A percentile compares a stretch with the other conserved stretches of the same genome.
Evolutionary conservation across 2,797 vertebrate species (phyloP).

Genomic region (Lindbergichthys nudifrons): DNA sequence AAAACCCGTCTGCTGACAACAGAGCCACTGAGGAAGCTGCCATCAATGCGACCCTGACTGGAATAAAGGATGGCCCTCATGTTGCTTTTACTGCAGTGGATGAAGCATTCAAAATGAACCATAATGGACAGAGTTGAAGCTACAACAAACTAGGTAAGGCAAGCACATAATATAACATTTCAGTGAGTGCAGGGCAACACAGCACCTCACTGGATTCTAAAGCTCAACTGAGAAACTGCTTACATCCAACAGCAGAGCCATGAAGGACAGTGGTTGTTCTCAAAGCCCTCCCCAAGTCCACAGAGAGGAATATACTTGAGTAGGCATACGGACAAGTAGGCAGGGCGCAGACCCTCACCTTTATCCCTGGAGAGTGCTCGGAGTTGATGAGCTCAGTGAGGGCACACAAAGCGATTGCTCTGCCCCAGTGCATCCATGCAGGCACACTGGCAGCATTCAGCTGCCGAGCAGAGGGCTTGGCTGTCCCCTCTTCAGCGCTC

Average conservation of each 20-base stretch:
- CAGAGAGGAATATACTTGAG: conserved; percentile 45
- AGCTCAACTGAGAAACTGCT: conserved; percentile 55
- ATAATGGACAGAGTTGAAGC: conserved; percentile 12
- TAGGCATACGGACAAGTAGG: conserved; percentile 37
- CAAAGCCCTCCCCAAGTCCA: conserved; percentile 42
- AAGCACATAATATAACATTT: conserved; percentile 13
- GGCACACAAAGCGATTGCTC: conserved; percentile 68
- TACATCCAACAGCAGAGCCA: conserved; percentile 55
- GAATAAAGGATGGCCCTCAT: conserved; percentile 45
- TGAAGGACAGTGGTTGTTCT: conserved; percentile 35
- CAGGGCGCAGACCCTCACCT: conserved; percentile 55
- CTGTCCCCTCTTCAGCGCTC: conserved; percentile 57
- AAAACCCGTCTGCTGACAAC: conserved; percentile 60
- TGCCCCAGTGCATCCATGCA: conserved; percentile 62
- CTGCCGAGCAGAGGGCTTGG: conserved; percentile 66
- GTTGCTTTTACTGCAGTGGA: conserved; percentile 39
- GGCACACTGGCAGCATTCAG: conserved; percentile 70
- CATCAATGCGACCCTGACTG: conserved; percentile 50
- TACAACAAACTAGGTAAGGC: conserved; percentile 9
- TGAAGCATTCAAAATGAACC: conserved; percentile 23
- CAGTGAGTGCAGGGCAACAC: conserved; percentile 18
- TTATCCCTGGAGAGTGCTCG: conserved; percentile 62
- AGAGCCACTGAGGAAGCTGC: conserved; percentile 37
- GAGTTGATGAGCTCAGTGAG: conserved; percentile 61
- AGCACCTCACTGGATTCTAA: conserved; percentile 9